phyloP scores from a whole-genome alignment of 2,113 vertebrate species.

The crab-eating macaque (Macaca fascicularis) region T2T-MFA8v1.1 NC_088375.1:46513001-46513500 shows the following conservation, averaged over 20 bases:
- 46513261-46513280: rapidly evolving
- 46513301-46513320: not conserved
- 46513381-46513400: not conserved
- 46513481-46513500: no score
- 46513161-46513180: not conserved
- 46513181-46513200: not conserved
- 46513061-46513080: not conserved
- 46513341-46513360: not conserved
- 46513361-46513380: not conserved
- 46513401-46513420: not conserved
- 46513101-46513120: not conserved
- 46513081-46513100: not conserved
- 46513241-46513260: not conserved
- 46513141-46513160: not conserved
- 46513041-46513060: not conserved
- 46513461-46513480: not conserved
- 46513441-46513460: not conserved
- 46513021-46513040: not conserved
- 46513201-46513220: not conserved
- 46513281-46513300: not conserved
- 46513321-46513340: not conserved
- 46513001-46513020: not conserved
- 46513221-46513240: not conserved
- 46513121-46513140: not conserved
- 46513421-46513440: not conserved